Conservation (phyloP, 2,888 invertebrate species). For the Yponomeuta sedellus region DNA sequence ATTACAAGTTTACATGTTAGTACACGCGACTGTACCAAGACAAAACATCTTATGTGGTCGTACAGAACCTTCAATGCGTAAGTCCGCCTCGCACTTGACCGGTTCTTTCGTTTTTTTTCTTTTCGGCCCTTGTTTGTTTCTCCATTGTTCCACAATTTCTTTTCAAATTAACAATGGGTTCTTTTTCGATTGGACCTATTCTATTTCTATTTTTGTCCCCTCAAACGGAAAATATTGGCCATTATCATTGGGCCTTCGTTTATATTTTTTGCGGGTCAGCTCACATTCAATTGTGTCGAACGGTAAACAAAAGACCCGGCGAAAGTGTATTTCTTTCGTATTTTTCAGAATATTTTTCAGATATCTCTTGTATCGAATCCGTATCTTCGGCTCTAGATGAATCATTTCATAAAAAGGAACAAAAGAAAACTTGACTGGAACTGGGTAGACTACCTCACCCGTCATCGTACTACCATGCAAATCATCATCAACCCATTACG, state of each 20-base stretch:
- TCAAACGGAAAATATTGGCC: not conserved
- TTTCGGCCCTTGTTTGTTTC: not conserved
- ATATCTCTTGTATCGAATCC: not conserved
- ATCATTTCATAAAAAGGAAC: no score
- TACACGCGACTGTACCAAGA: no score
- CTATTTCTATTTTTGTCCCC: not conserved
- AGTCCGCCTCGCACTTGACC: no score
- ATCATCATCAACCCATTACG: no score
- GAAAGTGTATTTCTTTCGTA: not conserved
- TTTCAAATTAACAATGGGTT: not conserved
- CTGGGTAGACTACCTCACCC: no score
- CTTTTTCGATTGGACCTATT: not conserved
- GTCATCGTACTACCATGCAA: no score
- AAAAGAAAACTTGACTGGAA: no score
- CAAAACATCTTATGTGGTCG: no score
- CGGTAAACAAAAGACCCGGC: not conserved
- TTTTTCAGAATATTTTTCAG: not conserved
- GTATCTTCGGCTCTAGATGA: not conserved
- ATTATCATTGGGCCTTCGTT: not conserved
- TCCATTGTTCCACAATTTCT: not conserved
- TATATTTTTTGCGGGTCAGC: not conserved
- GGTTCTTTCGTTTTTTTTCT: not conserved
- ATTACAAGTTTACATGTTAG: no score
- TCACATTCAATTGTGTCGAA: slow-evolving; percentile 1
- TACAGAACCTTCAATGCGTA: no score